These are phyloP conservation scores for Rhinolophus ferrumequinum DNA, from an alignment of 2,113 vertebrate genomes.

Conservation along the genomic window DNA sequence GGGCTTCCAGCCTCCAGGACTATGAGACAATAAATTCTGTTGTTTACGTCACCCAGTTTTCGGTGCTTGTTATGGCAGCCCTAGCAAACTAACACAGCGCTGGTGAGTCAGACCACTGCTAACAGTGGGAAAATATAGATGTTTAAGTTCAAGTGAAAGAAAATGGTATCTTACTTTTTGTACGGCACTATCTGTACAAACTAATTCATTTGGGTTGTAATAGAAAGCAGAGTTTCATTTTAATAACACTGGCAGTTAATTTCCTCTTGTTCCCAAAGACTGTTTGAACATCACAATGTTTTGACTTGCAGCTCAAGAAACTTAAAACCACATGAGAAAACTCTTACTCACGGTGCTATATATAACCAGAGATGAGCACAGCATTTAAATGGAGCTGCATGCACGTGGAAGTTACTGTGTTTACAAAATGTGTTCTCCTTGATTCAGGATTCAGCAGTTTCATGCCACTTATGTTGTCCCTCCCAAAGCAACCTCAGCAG, in stretches of 20 bases:
- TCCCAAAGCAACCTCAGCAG: constrained; percentile 74
- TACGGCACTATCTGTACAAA: background rate
- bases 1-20: background rate
- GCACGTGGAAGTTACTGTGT: constrained; percentile 60
- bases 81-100: background rate
- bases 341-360: constrained; percentile 61
- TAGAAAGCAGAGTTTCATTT: constrained; percentile 30
- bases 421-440: constrained; percentile 69
- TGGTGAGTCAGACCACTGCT: background rate
- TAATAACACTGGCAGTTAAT: constrained; percentile 53
- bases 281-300: constrained; percentile 61
- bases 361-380: constrained; percentile 65
- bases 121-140: background rate
- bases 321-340: constrained; percentile 70
- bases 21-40: background rate
- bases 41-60: background rate
- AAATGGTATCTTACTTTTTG: background rate
- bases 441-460: constrained; percentile 73
- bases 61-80: background rate
- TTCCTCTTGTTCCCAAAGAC: constrained; percentile 19
- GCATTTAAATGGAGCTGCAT: constrained; percentile 59
- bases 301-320: constrained; percentile 72
- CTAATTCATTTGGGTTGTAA: background rate
- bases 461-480: background rate
- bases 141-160: background rate